phyloP scores from a whole-genome alignment of 2,113 vertebrate genomes.

The Pholis gunnellus region DNA sequence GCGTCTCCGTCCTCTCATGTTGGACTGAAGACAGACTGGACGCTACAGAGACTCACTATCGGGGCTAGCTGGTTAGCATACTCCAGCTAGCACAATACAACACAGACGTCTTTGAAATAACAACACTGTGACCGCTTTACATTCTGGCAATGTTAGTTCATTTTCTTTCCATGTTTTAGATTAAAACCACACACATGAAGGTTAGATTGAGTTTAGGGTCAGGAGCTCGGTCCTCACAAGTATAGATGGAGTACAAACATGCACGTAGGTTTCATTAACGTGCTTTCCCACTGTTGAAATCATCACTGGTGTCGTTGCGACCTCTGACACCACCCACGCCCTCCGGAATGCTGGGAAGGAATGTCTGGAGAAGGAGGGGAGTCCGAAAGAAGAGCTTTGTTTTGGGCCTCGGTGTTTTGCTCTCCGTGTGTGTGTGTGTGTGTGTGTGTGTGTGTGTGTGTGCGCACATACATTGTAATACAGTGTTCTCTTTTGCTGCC shows the following conservation, averaged over 20 bases:
- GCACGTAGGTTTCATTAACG: constrained; percentile 41
- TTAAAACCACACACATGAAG: too few relatives aligned
- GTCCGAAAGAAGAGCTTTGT: constrained; percentile 73
- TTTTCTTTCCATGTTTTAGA: too few relatives aligned
- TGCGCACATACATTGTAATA: constrained; percentile 31
- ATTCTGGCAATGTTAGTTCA: too few relatives aligned
- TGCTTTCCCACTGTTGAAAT: constrained; percentile 44
- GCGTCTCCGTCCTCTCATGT: too few relatives aligned
- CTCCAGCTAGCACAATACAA: too few relatives aligned
- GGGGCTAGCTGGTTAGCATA: neutral
- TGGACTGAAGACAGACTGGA: too few relatives aligned
- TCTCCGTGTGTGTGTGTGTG: constrained; percentile 27
- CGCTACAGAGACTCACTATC: neutral
- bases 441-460: constrained; percentile 34
- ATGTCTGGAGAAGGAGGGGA: constrained; percentile 59
- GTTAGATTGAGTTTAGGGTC: neutral
- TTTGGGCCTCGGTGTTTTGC: constrained; percentile 51
- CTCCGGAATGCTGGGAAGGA: constrained; percentile 74
- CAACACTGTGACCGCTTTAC: too few relatives aligned
- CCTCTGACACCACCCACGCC: constrained; percentile 65
- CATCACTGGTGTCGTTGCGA: constrained; percentile 50
- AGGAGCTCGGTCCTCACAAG: neutral
- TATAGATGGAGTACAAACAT: neutral
- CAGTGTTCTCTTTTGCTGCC: constrained; percentile 56
- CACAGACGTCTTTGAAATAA: too few relatives aligned